These are phyloP conservation scores for Cotesia congregata DNA, from an alignment of 2,888 invertebrate genomes.

Conservation along the genomic window DNA sequence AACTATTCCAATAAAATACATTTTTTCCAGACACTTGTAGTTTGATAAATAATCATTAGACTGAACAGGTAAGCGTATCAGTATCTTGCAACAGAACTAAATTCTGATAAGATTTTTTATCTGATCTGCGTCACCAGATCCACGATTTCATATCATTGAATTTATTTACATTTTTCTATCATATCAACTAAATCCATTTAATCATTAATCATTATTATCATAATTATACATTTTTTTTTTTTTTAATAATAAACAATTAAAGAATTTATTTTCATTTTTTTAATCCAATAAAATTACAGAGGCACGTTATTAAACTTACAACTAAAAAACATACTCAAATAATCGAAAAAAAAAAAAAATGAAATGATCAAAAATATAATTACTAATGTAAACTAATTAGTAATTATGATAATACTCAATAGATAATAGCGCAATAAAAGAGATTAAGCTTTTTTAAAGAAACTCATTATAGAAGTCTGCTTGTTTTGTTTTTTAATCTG, in stretches of 20 bases:
- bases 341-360: neutral
- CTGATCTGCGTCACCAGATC: constrained; percentile 29
- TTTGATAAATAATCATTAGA: neutral
- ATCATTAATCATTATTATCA: neutral
- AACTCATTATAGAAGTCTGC: constrained; percentile 63
- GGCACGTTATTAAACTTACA: constrained; percentile 32
- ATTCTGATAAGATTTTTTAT: constrained; percentile 31
- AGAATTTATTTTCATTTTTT: neutral
- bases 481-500: constrained; percentile 51
- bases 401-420: constrained; percentile 14
- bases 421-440: constrained; percentile 6
- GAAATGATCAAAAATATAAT: neutral
- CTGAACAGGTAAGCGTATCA: neutral
- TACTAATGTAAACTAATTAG: constrained; percentile 1
- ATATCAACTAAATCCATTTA: neutral
- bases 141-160: neutral
- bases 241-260: neutral
- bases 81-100: neutral
- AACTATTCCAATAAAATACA: constrained; percentile 36
- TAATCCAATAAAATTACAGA: neutral
- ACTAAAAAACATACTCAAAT: neutral
- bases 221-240: neutral
- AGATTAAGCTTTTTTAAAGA: constrained; percentile 63
- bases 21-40: neutral
- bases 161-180: neutral